phyloP scores from a whole-genome alignment of 1,140 invertebrate genomes.

The Tetragnatha versicolor region DNA sequence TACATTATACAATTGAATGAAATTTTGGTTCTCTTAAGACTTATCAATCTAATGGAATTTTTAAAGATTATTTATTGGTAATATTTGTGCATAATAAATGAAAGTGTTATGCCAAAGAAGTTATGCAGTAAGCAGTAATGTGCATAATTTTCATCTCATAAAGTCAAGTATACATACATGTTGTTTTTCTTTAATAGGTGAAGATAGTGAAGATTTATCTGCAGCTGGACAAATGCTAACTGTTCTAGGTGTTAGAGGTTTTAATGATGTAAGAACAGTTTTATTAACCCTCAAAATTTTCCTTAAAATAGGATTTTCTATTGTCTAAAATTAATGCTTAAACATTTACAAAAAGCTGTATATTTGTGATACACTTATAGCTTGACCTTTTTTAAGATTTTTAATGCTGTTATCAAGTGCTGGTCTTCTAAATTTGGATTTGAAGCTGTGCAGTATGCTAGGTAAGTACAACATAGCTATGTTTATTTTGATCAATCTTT shows the following conservation, averaged over 20 bases:
- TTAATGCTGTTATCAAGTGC: conserved; percentile 72
- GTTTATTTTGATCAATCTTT: conserved; percentile 42
- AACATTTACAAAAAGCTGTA: not conserved
- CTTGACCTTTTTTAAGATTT: conserved; percentile 66
- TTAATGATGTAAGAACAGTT: conserved; percentile 24
- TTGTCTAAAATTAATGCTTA: not conserved
- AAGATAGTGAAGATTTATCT: conserved; percentile 79
- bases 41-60: no score
- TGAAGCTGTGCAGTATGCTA: conserved; percentile 81
- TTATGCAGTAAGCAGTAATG: not conserved
- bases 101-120: no score
- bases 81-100: no score
- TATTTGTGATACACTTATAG: not conserved
- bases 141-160: not conserved
- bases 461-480: conserved; percentile 62
- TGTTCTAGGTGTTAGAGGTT: conserved; percentile 72
- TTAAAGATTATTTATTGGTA: no score
- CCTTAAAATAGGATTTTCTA: no score
- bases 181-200: conserved; percentile 61
- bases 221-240: conserved; percentile 85
- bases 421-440: conserved; percentile 82
- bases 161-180: not conserved
- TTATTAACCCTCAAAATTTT: not conserved
- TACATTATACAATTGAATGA: no score
- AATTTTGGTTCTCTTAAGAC: no score